phyloP scores from a whole-genome alignment of 2,113 vertebrate genomes.

The Proterorhinus semilunaris region DNA sequence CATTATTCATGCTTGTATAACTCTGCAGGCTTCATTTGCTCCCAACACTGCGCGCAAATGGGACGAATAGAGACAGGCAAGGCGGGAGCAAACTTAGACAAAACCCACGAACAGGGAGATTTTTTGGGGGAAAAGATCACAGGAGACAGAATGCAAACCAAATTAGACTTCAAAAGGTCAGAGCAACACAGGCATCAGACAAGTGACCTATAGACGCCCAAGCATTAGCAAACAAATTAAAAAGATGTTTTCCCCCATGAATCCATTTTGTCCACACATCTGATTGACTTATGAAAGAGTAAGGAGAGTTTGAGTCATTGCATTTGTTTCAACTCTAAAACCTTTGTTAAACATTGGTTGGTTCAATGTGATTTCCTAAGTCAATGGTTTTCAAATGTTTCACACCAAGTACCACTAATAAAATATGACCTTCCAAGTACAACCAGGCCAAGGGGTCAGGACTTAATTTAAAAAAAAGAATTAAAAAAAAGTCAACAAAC shows the following conservation, averaged over 20 bases:
- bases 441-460: no score
- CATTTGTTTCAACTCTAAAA: background rate
- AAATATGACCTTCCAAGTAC: no score
- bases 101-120: background rate
- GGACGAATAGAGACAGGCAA: slow-evolving; percentile 2
- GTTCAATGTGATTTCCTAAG: no score
- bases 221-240: background rate
- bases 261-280: background rate
- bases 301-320: background rate
- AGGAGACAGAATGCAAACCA: background rate
- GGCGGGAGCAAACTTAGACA: background rate
- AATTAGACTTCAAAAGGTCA: background rate
- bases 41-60: slow-evolving; percentile 15
- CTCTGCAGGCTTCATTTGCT: slow-evolving; percentile 30
- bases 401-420: no score
- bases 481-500: no score
- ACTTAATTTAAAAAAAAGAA: no score
- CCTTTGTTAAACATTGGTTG: no score
- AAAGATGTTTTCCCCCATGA: background rate
- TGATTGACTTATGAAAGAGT: background rate
- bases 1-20: slow-evolving; percentile 29
- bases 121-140: background rate
- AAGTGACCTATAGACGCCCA: background rate
- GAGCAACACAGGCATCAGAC: background rate
- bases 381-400: no score